These are phyloP conservation scores for Drosophila gaucha DNA, from an alignment of 2,888 invertebrate genomes.

Conservation along the genomic window DNA sequence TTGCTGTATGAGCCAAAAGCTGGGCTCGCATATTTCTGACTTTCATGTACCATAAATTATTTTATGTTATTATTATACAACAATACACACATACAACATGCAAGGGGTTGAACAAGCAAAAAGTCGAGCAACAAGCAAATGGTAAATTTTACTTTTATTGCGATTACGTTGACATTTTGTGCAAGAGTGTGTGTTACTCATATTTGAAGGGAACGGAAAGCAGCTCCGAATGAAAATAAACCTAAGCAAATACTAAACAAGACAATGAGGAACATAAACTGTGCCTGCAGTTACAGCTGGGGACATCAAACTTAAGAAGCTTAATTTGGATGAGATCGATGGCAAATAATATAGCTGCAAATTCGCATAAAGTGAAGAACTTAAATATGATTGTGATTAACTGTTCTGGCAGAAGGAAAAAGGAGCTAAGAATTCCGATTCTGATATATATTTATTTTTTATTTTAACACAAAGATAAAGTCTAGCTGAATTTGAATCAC, in stretches of 20 bases:
- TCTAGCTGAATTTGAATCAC: too few relatives aligned
- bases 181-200: conserved; percentile 9
- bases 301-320: conserved; percentile 6
- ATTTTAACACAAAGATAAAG: too few relatives aligned
- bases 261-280: conserved; percentile 21
- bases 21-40: conserved; percentile 74
- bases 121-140: conserved; percentile 57
- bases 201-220: not conserved
- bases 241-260: conserved; percentile 10
- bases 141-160: conserved; percentile 66
- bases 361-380: not conserved
- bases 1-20: conserved; percentile 25
- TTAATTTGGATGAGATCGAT: conserved; percentile 6
- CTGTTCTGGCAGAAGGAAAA: not conserved
- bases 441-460: not conserved
- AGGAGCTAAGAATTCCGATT: too few relatives aligned
- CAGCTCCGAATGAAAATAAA: conserved; percentile 1
- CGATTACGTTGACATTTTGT: conserved; percentile 46
- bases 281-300: conserved; percentile 7
- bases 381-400: not conserved
- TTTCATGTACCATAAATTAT: conserved; percentile 80
- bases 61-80: conserved; percentile 79
- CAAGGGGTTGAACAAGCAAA: conserved; percentile 15
- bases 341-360: not conserved
- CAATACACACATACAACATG: conserved; percentile 56